A percentile compares a stretch with the other conserved stretches of the same genome.
phyloP scores from a whole-genome alignment of 2,888 invertebrate species.

The Eremobia ochroleuca region DNA sequence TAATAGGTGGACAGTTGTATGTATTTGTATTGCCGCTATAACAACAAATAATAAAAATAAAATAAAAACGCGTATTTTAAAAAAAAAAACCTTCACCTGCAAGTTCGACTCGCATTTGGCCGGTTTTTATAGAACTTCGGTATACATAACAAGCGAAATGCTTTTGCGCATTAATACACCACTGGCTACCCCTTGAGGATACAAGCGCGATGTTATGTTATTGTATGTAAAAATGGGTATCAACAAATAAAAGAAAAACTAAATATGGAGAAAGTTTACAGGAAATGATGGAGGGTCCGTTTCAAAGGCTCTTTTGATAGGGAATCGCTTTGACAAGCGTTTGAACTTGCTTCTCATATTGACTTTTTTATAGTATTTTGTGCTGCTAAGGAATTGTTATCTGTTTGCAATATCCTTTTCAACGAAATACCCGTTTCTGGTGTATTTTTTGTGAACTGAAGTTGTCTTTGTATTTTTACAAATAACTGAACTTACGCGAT shows the following conservation, averaged over 20 bases:
- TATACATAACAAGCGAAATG: background rate
- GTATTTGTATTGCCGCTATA: background rate
- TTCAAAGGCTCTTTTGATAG: conserved; percentile 54
- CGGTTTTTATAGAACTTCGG: background rate
- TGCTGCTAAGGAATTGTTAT: background rate
- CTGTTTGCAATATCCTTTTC: background rate
- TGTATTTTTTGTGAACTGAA: background rate
- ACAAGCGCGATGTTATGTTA: background rate
- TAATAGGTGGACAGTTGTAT: background rate
- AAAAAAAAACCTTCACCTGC: background rate
- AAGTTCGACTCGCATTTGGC: background rate
- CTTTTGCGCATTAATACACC: background rate
- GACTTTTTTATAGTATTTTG: conserved; percentile 18
- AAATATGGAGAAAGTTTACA: conserved; percentile 27
- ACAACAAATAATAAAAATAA: background rate
- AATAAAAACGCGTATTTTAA: no score
- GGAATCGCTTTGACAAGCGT: conserved; percentile 47
- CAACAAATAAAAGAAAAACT: conserved; percentile 38
- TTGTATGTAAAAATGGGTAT: conserved; percentile 30
- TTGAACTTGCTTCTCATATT: conserved; percentile 28
- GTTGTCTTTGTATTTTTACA: background rate
- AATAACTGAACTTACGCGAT: background rate
- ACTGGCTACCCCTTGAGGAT: background rate
- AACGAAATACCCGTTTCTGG: background rate
- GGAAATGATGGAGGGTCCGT: conserved; percentile 39